These are phyloP conservation scores for Okamejei kenojei DNA, from an alignment of 2,797 vertebrate genomes.

Conservation along the genomic window DNA sequence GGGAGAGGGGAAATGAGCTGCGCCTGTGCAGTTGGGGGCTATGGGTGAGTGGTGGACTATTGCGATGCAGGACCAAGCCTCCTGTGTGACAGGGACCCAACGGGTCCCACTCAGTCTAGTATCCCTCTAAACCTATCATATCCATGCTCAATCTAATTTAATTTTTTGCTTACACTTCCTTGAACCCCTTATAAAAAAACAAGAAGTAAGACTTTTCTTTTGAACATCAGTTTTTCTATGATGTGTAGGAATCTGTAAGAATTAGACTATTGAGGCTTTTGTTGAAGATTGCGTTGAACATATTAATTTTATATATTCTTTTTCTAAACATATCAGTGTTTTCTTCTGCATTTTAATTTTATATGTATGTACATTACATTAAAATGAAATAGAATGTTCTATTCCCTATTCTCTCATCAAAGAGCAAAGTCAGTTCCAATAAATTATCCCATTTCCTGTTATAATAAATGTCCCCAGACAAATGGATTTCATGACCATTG, in stretches of 20 bases:
- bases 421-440: background rate
- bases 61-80: too few relatives aligned
- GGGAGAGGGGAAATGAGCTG: too few relatives aligned
- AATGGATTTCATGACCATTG: slow-evolving; percentile 10
- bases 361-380: background rate
- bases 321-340: background rate
- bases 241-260: background rate
- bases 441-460: background rate
- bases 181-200: background rate
- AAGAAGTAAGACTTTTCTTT: background rate
- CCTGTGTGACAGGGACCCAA: too few relatives aligned
- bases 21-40: too few relatives aligned
- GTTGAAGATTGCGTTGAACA: background rate
- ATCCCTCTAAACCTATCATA: too few relatives aligned
- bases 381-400: background rate
- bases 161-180: background rate
- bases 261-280: background rate
- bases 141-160: too few relatives aligned
- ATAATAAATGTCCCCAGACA: background rate
- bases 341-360: background rate
- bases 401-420: background rate
- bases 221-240: background rate
- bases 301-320: background rate
- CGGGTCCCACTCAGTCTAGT: too few relatives aligned
- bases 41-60: too few relatives aligned